A percentile compares a stretch with the other conserved stretches of the same genome.
These are phyloP conservation scores for Bergia puertoricense DNA, from an alignment of 92 coral and sea anemone species.

Conservation along the genomic window DNA sequence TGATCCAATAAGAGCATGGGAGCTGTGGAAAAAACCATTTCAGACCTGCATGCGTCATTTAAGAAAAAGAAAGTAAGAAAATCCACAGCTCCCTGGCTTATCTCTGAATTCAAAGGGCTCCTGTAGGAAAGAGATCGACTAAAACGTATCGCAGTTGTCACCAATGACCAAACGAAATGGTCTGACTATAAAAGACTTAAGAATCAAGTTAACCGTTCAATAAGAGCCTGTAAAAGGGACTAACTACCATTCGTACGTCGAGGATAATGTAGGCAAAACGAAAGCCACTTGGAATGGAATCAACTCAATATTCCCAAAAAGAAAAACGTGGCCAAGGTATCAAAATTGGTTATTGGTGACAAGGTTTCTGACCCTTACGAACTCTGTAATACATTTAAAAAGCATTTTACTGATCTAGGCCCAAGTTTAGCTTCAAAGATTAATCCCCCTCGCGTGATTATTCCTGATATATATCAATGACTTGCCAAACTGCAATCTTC, in stretches of 20 bases:
- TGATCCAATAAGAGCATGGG: constrained; percentile 36
- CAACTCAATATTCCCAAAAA: constrained; percentile 6
- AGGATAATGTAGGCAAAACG: constrained; percentile 18
- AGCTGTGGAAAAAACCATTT: constrained; percentile 3
- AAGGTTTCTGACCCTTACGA: not conserved
- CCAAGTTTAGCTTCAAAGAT: not conserved
- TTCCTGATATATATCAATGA: no score
- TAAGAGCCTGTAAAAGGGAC: constrained; percentile 27
- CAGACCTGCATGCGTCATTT: constrained; percentile 53
- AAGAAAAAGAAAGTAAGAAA: constrained; percentile 57
- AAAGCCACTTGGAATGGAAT: constrained; percentile 38
- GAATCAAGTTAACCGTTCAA: constrained; percentile 42
- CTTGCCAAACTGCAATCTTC: no score
- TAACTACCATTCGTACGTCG: constrained; percentile 36
- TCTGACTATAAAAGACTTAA: constrained; percentile 33
- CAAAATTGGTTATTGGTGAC: not conserved
- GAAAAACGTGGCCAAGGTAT: not conserved
- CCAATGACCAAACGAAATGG: constrained; percentile 51
- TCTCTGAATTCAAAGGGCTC: constrained; percentile 54
- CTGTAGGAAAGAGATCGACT: constrained; percentile 61
- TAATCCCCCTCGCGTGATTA: not conserved
- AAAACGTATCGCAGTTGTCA: constrained; percentile 40
- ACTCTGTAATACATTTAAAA: not conserved
- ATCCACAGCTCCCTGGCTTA: constrained; percentile 46
- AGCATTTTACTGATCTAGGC: not conserved